A percentile compares a stretch with the other conserved stretches of the same genome.
Evolutionary conservation across 2,888 invertebrate species (phyloP).

Genomic region (Diaphora mendica): DNA sequence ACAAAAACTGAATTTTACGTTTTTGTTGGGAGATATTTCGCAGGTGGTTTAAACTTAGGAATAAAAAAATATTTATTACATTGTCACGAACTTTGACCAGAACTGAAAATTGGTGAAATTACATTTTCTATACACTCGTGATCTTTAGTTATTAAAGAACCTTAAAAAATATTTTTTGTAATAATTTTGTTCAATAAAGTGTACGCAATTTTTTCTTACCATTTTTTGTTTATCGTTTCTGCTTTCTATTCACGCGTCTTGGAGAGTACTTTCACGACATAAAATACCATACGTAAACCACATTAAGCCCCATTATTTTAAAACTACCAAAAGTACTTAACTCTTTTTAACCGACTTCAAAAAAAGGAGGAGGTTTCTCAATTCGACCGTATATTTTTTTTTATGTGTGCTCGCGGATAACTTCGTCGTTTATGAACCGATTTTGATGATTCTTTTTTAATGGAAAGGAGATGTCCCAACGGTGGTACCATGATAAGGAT

Average conservation of each 20-base stretch:
- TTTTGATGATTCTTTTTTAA: too few relatives aligned
- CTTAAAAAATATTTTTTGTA: neutral
- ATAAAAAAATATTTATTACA: conserved; percentile 16
- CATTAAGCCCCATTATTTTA: too few relatives aligned
- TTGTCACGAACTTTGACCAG: conserved; percentile 12
- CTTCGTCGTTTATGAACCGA: too few relatives aligned
- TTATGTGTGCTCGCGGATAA: too few relatives aligned
- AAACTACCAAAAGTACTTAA: too few relatives aligned
- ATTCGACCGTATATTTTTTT: too few relatives aligned
- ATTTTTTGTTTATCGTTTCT: neutral
- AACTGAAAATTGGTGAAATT: neutral
- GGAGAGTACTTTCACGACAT: too few relatives aligned
- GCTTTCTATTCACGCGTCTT: neutral
- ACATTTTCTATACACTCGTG: neutral
- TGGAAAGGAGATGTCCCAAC: too few relatives aligned
- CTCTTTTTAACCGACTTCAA: too few relatives aligned
- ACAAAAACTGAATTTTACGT: conserved; percentile 57
- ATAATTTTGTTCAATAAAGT: neutral
- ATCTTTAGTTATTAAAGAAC: neutral
- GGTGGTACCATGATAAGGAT: too few relatives aligned
- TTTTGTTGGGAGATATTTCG: conserved; percentile 42
- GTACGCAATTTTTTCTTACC: neutral
- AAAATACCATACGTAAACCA: too few relatives aligned
- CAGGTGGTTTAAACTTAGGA: conserved; percentile 45
- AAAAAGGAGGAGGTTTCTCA: too few relatives aligned